These are phyloP conservation scores for Acheta domesticus DNA, from an alignment of 2,888 invertebrate species.

Conservation along the genomic window DNA sequence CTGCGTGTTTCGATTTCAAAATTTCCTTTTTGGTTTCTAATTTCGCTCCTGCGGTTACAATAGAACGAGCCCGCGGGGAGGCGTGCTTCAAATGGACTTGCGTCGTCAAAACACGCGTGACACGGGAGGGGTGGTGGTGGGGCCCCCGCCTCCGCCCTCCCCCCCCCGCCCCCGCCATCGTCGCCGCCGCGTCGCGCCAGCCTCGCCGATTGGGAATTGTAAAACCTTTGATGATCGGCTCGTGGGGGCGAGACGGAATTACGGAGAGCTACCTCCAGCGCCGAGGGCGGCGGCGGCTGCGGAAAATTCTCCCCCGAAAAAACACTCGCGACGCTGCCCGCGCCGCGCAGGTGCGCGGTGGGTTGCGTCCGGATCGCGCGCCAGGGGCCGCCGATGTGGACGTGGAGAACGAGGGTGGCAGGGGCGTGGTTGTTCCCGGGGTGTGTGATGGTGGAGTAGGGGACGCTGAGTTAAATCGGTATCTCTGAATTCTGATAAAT, in stretches of 20 bases:
- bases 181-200: no score
- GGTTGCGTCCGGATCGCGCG: neutral
- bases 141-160: no score
- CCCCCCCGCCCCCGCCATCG: no score
- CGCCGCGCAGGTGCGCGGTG: neutral
- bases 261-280: neutral
- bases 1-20: constrained; percentile 18
- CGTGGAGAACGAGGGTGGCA: neutral
- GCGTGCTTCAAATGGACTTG: neutral
- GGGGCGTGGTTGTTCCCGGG: neutral
- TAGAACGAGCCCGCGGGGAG: constrained; percentile 18
- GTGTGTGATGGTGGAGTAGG: no score
- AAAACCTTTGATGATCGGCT: constrained; percentile 18
- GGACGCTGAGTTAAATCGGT: no score
- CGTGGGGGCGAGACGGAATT: neutral
- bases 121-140: neutral
- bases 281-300: neutral
- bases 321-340: neutral
- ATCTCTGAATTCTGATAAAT: no score
- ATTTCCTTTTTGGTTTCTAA: constrained; percentile 18
- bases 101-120: constrained; percentile 18
- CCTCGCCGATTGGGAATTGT: neutral
- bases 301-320: neutral
- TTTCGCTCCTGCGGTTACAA: constrained; percentile 10
- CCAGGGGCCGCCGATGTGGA: neutral